These are phyloP conservation scores for Drosophila funebris DNA, from an alignment of 1,140 invertebrate genomes.

Conservation along the genomic window DNA sequence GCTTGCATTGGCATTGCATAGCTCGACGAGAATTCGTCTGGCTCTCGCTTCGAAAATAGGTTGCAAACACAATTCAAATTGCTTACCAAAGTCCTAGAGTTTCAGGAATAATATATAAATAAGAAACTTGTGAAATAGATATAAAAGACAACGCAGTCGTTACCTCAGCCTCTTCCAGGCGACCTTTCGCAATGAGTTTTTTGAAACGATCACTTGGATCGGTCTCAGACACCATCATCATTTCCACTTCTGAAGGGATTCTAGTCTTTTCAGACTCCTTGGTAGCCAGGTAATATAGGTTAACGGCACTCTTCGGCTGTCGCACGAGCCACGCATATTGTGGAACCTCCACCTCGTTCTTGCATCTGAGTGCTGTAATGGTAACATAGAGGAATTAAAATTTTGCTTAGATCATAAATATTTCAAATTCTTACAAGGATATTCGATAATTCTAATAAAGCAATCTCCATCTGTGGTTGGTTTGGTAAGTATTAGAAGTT, in stretches of 20 bases:
- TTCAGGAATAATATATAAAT: background rate
- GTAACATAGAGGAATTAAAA: background rate
- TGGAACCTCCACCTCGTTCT: slow-evolving; percentile 73
- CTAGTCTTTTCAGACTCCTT: slow-evolving; percentile 24
- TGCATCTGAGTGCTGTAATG: slow-evolving; percentile 63
- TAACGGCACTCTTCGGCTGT: slow-evolving; percentile 77
- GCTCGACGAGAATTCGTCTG: slow-evolving; percentile 68
- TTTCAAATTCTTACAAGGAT: slow-evolving; percentile 62
- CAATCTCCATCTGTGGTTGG: slow-evolving; percentile 32
- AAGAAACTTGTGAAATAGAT: background rate
- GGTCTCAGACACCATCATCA: slow-evolving; percentile 79
- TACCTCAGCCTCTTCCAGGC: slow-evolving; percentile 80
- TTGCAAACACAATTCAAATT: slow-evolving; percentile 79
- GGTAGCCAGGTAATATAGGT: slow-evolving; percentile 75
- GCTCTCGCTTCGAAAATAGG: slow-evolving; percentile 80
- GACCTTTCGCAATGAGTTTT: slow-evolving; percentile 76
- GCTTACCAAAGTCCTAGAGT: slow-evolving; percentile 63
- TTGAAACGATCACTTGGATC: slow-evolving; percentile 81
- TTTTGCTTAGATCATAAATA: background rate
- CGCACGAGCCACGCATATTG: slow-evolving; percentile 68
- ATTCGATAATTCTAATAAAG: slow-evolving; percentile 73
- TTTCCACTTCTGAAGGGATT: slow-evolving; percentile 65
- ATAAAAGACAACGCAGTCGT: background rate
- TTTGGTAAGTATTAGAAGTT: slow-evolving; percentile 71
- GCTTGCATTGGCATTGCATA: slow-evolving; percentile 45